phyloP scores from a whole-genome alignment of 1,140 invertebrate species.

The Calliphora vicina region DNA sequence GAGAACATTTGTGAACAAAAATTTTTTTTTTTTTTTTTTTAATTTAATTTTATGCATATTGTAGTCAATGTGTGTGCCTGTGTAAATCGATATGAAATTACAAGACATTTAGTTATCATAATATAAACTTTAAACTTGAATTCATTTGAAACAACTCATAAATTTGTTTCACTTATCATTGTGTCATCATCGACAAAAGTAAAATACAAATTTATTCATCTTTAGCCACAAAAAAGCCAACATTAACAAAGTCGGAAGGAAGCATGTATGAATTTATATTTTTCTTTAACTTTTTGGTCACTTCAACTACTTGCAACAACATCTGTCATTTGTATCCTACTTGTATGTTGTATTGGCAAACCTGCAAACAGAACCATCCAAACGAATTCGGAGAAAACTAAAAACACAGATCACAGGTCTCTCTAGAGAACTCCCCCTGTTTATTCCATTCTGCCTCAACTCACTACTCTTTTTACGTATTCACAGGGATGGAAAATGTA shows the following conservation, averaged over 20 bases:
- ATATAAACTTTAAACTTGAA: conserved; percentile 20
- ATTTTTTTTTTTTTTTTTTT: too few species aligned
- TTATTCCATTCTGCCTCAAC: background rate
- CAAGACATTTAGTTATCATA: conserved; percentile 23
- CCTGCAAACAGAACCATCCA: background rate
- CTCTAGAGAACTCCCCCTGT: background rate
- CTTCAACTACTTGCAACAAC: conserved; percentile 17
- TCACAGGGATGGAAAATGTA: too few species aligned
- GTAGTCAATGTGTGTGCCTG: background rate
- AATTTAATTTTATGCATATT: background rate
- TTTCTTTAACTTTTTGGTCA: background rate
- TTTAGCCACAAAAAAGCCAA: background rate
- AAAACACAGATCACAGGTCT: background rate
- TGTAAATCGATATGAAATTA: background rate
- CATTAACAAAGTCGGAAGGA: conserved; percentile 17
- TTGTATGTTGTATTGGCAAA: background rate
- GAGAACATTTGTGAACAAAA: background rate
- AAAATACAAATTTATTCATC: conserved; percentile 22
- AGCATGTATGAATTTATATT: background rate
- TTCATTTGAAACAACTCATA: conserved; percentile 33
- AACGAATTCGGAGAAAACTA: background rate
- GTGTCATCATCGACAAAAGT: background rate
- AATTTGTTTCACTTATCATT: background rate
- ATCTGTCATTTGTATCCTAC: conserved; percentile 32
- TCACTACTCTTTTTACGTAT: too few species aligned